Base-by-base conservation (phyloP, 2,888 invertebrate genomes). In the Aspidapion aeneum region DNA sequence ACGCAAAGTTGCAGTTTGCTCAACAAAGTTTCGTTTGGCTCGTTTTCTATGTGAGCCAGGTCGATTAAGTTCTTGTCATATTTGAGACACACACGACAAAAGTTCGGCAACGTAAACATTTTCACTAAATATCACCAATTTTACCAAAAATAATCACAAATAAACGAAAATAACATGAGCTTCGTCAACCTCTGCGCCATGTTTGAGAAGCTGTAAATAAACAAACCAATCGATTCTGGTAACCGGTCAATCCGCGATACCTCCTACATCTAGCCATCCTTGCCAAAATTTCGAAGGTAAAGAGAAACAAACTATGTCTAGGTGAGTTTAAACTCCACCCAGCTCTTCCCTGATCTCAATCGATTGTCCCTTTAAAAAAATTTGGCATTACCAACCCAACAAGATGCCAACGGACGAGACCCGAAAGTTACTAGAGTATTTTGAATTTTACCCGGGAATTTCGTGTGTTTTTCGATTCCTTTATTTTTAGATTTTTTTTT, bases 31-130 rank as follows among this genome's bases (percentile, higher is more conserved):
- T 76, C 75, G 64, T 67, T 74, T 16, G 76, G 74, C 69, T 78
- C 76, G 58, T 77, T 75, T 68, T 77, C 75, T 63, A 76, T 75
- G 63, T 77, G 75, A 56, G 75, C 75, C 66, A 79, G 70, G 72
- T 79, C 77, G 67, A 75, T 75, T 48, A 79, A 72, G 66, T 74
- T 71, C 68, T 75, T 75, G 67, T 77, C 78, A 63, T 75, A 74
- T 70, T 78, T 75, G 55, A 79, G 72, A 68, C 79, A 79, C 35
- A 78, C 75, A 63, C 78, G 76, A 74, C 79, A 79, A 69, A 78
- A 78, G 70, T 78, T 75, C 61, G 77, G 75, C 68, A 78, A 71
- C 57, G 74, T 75, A 71, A 73, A 77, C 78, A 78, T 79, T 64
- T 70, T 75, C 70, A 71, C 71, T 60, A 64, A 68, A 71, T 69